These are phyloP conservation scores for Megaceryle maxima DNA, from an alignment of 2,113 vertebrate species.

Conservation along the genomic window DNA sequence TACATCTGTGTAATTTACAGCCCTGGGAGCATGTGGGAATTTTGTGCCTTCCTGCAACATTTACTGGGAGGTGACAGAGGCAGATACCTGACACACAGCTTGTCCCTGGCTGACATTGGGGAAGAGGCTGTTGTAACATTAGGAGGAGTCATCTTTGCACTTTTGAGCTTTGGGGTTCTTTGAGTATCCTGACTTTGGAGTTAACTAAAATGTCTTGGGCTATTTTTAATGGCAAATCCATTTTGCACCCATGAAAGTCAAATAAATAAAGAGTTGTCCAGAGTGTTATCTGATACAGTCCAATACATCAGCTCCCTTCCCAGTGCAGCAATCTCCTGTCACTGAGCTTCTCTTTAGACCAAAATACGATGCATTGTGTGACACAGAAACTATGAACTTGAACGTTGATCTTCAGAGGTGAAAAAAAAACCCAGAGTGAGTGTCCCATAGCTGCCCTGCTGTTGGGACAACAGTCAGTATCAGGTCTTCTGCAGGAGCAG, in stretches of 20 bases:
- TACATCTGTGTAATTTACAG: constrained; percentile 27
- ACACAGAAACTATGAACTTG: neutral
- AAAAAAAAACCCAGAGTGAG: neutral
- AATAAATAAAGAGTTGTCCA: neutral
- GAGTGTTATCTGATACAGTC: neutral
- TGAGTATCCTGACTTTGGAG: neutral
- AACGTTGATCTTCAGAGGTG: neutral
- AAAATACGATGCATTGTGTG: neutral
- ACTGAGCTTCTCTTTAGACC: neutral
- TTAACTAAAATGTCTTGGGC: neutral
- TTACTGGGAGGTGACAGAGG: neutral
- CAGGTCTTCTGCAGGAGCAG: neutral
- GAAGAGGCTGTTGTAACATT: neutral
- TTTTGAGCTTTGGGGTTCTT: neutral
- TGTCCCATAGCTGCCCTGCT: neutral
- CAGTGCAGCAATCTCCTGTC: neutral
- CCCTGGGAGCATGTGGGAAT: constrained; percentile 23
- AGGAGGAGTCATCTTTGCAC: neutral
- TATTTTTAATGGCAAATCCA: neutral
- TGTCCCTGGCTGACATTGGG: neutral
- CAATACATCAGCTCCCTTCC: neutral
- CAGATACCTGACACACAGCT: neutral
- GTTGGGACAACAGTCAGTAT: neutral
- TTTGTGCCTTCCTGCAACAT: neutral
- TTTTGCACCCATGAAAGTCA: neutral